phyloP scores from a whole-genome alignment of 2,888 invertebrate species.

The Ceramica pisi region DNA sequence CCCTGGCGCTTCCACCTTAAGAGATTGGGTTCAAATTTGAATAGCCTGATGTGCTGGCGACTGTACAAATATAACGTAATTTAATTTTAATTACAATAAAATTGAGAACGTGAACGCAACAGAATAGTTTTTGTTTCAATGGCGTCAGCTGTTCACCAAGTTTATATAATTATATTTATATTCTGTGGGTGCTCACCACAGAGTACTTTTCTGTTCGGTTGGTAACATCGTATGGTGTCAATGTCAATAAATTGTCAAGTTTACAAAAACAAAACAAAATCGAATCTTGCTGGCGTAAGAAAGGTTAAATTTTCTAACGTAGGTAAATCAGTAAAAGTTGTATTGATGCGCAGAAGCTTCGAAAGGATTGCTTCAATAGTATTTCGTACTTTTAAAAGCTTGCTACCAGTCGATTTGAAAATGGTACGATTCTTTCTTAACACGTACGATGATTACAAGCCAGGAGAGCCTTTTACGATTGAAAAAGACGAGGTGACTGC shows the following conservation, averaged over 20 bases:
- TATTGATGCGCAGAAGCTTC: slow-evolving; percentile 69
- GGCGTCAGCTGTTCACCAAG: not conserved
- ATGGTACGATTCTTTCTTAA: slow-evolving; percentile 88
- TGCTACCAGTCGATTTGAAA: slow-evolving; percentile 69
- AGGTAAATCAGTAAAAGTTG: slow-evolving; percentile 21
- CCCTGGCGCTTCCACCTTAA: too few species aligned
- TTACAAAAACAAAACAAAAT: slow-evolving; percentile 58
- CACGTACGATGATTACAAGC: slow-evolving; percentile 78
- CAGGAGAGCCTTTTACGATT: slow-evolving; percentile 64
- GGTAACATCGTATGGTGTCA: slow-evolving; percentile 35
- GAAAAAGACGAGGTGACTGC: slow-evolving; percentile 73
- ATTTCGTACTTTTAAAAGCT: slow-evolving; percentile 60
- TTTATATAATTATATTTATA: too few species aligned
- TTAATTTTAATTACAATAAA: too few species aligned
- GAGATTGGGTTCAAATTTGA: too few species aligned
- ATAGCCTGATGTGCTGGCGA: too few species aligned
- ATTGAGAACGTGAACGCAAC: slow-evolving; percentile 48
- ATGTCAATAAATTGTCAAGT: slow-evolving; percentile 34
- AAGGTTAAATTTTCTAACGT: slow-evolving; percentile 38
- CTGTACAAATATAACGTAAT: too few species aligned
- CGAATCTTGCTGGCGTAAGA: slow-evolving; percentile 31
- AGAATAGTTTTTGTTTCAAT: not conserved
- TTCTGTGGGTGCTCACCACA: not conserved
- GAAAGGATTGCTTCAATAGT: slow-evolving; percentile 59
- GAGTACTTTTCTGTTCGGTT: slow-evolving; percentile 45